Evolutionary conservation across 2,113 vertebrate species (phyloP).

Genomic region (Peromyscus leucopus): DNA sequence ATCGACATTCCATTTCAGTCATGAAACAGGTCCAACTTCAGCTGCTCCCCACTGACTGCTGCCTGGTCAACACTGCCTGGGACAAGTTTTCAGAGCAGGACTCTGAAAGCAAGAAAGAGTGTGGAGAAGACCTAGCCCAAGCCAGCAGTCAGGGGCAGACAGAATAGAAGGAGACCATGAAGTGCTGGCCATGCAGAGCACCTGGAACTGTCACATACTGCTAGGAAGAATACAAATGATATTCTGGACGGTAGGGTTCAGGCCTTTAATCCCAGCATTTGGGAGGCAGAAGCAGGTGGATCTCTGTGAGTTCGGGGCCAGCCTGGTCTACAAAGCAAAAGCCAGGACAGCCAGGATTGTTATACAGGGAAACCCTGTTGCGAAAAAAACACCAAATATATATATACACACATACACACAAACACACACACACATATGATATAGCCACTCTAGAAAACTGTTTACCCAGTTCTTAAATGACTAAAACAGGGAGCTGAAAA

Average conservation of each 20-base stretch:
- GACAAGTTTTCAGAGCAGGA: slow-evolving; percentile 15
- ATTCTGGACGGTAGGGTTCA: rapidly evolving
- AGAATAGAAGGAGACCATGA: neutral
- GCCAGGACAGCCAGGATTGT: neutral
- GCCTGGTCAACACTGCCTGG: neutral
- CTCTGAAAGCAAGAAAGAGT: neutral
- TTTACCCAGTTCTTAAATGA: neutral
- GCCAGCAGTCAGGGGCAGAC: neutral
- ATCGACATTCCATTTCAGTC: slow-evolving; percentile 42
- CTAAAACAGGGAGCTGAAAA: neutral
- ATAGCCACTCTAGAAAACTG: neutral
- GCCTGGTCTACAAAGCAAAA: neutral
- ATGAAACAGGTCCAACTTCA: neutral
- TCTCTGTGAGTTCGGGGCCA: neutral
- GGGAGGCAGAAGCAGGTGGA: neutral
- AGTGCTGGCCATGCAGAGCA: neutral
- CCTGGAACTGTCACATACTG: neutral
- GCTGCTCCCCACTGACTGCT: neutral
- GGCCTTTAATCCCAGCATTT: neutral
- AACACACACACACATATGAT: neutral
- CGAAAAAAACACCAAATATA: too few relatives aligned
- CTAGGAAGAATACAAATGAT: neutral
- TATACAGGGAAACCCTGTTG: neutral
- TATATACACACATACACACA: too few relatives aligned
- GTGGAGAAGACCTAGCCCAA: neutral